Evolutionary conservation across 1,140 invertebrate genomes (phyloP), one percentile per base, ranked within the genome.

Genomic region (Sesamia nonagrioides): DNA sequence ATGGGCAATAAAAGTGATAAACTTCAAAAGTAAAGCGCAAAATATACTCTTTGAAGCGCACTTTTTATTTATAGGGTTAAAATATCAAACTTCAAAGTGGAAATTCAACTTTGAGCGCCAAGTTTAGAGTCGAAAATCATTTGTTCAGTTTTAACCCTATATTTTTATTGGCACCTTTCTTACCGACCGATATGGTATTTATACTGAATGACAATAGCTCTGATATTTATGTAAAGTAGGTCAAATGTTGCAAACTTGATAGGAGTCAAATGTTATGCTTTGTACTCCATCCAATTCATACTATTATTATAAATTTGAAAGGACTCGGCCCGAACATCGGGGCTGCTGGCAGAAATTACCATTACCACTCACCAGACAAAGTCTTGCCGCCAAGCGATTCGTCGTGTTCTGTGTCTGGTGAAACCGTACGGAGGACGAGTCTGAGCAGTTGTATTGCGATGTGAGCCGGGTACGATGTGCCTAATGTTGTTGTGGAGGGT

Each of bases 1-100:
- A 82, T 82, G 72, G 77, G 13, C 80, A 48, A 82, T 82, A 77
- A 81, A 81, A 81, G 71, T 75, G 71, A 81, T 78, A 81, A 81
- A 81, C 75, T 75, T 58, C 52, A 71, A 71, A 78, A 78, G 80
- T 81, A 78, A 81, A 75, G 75, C 69, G 61, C 76, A 68, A 78
- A 78, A 78, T 78, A 78, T 75, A 81, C 56, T 77, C 56, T 72
- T 72, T 72, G 48, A 72, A 56, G 69, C 27, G 27, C 18, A 75
- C 40, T 48, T 75, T 75, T 75, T 48, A 45, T n/a, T 48, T 48
- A 48, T 48, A 48, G 18, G 11, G 21, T 17, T 8, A 5, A 3
- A 58, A 73, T n/a, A 40, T 73, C 33, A 35, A 18, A 56, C 2
- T 6, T 1, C 15, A n/a, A 17, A 73, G 21, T 56, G 6, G 13